These are phyloP conservation scores for Strix uralensis DNA, from an alignment of 2,113 vertebrate genomes.

Conservation along the genomic window DNA sequence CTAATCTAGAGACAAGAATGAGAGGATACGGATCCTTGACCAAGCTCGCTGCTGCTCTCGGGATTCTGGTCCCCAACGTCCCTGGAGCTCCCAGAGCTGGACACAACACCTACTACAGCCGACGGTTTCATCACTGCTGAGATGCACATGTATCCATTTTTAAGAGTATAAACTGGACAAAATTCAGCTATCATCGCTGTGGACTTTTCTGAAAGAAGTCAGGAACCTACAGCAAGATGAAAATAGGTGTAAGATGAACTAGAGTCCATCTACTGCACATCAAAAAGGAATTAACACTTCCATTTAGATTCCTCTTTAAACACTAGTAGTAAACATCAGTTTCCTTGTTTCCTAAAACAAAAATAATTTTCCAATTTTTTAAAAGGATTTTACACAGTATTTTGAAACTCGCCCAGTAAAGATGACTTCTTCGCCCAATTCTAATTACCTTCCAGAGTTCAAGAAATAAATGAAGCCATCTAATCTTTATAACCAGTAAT, in stretches of 20 bases:
- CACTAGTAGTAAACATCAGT: rapidly evolving
- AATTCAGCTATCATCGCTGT: background rate
- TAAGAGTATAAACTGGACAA: background rate
- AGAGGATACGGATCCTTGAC: background rate
- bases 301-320: background rate
- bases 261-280: background rate
- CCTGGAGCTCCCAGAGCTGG: no score
- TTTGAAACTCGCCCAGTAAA: background rate
- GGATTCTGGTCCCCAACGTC: background rate
- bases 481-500: background rate
- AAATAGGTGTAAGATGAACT: background rate
- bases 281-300: background rate
- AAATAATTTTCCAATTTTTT: rapidly evolving
- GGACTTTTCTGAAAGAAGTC: background rate
- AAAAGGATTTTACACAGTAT: background rate
- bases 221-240: background rate
- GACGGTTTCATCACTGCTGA: rapidly evolving
- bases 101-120: background rate
- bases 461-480: background rate
- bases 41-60: rapidly evolving
- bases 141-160: rapidly evolving
- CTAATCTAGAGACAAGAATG: background rate
- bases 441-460: background rate
- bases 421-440: no score
- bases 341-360: background rate